Base-by-base conservation (phyloP, 2,113 vertebrate genomes). In the Saguinus midas region DNA sequence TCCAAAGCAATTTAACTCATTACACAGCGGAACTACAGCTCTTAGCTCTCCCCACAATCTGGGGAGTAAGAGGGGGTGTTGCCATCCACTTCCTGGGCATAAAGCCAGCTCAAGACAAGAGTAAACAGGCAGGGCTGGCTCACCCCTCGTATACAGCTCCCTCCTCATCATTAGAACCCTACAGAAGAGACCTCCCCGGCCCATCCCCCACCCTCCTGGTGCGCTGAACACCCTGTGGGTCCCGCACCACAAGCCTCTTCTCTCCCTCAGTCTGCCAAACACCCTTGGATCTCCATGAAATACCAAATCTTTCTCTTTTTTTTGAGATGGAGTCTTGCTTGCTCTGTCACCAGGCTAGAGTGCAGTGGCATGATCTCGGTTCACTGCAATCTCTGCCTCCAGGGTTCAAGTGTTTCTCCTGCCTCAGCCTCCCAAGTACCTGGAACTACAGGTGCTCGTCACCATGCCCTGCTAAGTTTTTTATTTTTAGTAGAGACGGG, bases 161-260 rank as follows among this genome's bases (percentile, higher is more conserved):
- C 18, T 82, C 83, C 73, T n/a, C 2, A 4, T 58, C 84, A 29
- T 58, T 35, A 32, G 3, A 1, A 32, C 55, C 76, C 79, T 8
- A 5, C 21, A 14, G 9, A 35, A 14, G 68, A 8, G 68, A 8
- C 68, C 76, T 78, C 52, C 20, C 37, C n/a, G 45, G 70, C 40
- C 32, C 1, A 14, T 1, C 0, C 43, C 13, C 45, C 20, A n/a
- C 80, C 52, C 32, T 35, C 0, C 18, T 0, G 2, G 12, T 5
- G 2, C 1, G 12, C 1, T 40, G 11, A 43, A 43, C 17, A 43
- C 76, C 57, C 32, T 4, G 1, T 3, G 21, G 57, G 40, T 16
- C 73, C 23, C 45, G 8, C 68, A 3, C 6, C 25, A 17, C 78
- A 27, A 9, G 37, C 27, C 55, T 35, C 85, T 13, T 21, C 79